phyloP scores from a whole-genome alignment of 2,797 vertebrate species.

The Acrocephalus scirpaceus region DNA sequence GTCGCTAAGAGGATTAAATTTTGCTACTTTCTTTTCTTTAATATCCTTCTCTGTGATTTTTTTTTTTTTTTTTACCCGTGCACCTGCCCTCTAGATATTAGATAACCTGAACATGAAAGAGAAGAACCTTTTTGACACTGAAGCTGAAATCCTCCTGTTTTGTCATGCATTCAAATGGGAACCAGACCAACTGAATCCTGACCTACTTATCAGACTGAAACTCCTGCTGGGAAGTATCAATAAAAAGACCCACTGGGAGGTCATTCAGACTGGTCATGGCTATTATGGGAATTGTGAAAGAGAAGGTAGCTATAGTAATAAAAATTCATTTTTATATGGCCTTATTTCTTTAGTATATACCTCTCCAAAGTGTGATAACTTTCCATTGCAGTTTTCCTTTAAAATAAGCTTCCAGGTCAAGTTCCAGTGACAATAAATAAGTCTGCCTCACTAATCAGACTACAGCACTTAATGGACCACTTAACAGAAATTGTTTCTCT shows the following conservation, averaged over 20 bases:
- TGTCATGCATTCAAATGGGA: constrained; percentile 53
- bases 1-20: constrained; percentile 23
- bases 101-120: constrained; percentile 58
- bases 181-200: constrained; percentile 40
- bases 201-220: constrained; percentile 50
- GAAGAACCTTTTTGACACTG: constrained; percentile 31
- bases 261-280: constrained; percentile 7
- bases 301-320: background rate
- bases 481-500: constrained; percentile 10
- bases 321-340: background rate
- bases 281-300: constrained; percentile 13
- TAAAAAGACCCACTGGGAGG: constrained; percentile 38
- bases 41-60: background rate
- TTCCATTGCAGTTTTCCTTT: background rate
- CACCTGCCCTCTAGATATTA: constrained; percentile 44
- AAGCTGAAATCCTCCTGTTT: constrained; percentile 45
- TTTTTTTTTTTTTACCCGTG: background rate
- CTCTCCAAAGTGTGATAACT: background rate
- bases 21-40: constrained; percentile 13
- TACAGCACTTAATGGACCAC: background rate
- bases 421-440: constrained; percentile 19
- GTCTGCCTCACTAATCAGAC: background rate
- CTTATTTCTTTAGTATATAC: background rate
- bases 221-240: constrained; percentile 49
- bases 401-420: constrained; percentile 26